A percentile compares a stretch with the other conserved stretches of the same genome.
phyloP scores from a whole-genome alignment of 2,797 vertebrate genomes.

The Esox lucius region DNA sequence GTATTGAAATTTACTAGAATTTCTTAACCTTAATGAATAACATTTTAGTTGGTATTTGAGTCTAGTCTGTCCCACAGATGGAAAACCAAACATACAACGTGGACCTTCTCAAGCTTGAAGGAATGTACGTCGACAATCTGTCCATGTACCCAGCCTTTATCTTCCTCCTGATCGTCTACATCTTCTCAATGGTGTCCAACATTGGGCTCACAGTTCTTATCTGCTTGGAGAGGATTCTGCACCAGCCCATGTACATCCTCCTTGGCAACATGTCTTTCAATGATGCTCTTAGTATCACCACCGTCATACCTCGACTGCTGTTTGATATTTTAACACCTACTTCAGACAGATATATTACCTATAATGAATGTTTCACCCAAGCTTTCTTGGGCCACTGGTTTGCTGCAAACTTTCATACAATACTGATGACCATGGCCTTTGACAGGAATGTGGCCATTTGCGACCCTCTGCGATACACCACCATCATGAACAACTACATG shows the following conservation, averaged over 20 bases:
- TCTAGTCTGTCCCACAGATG: constrained; percentile 17
- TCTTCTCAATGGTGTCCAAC: constrained; percentile 41
- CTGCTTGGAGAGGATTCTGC: constrained; percentile 55
- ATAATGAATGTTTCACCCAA: constrained; percentile 72
- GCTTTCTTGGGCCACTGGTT: constrained; percentile 77
- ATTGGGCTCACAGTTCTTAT: constrained; percentile 41
- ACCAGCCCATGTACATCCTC: constrained; percentile 79
- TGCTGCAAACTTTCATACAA: constrained; percentile 66
- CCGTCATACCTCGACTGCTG: constrained; percentile 68
- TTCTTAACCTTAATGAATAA: background rate
- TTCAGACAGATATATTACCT: constrained; percentile 68
- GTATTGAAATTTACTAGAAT: too few relatives aligned
- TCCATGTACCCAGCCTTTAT: constrained; percentile 39
- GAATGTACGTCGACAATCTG: constrained; percentile 29
- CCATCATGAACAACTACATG: constrained; percentile 65
- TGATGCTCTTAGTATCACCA: constrained; percentile 68
- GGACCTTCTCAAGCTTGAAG: constrained; percentile 37
- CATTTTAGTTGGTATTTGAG: background rate
- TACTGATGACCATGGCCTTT: constrained; percentile 81
- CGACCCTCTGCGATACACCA: constrained; percentile 66
- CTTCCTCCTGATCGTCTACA: constrained; percentile 36
- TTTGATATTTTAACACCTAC: constrained; percentile 68
- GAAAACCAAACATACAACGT: constrained; percentile 24
- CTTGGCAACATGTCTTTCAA: constrained; percentile 70
- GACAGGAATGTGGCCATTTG: constrained; percentile 82